A percentile compares a stretch with the other conserved stretches of the same genome.
phyloP scores from a whole-genome alignment of 2,888 invertebrate species.

The Tuta absoluta region DNA sequence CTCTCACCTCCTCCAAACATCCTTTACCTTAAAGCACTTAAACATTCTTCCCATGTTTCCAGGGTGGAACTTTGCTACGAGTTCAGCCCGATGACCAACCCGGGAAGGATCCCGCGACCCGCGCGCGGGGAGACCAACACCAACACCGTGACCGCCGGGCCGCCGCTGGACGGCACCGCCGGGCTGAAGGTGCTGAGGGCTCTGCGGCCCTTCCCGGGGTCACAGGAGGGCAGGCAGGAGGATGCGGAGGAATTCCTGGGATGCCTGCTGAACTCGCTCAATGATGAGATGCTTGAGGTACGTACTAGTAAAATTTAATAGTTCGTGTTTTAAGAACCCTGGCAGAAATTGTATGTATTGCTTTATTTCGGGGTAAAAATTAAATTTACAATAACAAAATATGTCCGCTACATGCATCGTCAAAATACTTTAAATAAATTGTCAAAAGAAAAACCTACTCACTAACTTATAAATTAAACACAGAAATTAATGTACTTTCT shows the following conservation, averaged over 20 bases:
- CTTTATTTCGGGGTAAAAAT: too few relatives aligned
- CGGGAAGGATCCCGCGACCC: conserved; percentile 62
- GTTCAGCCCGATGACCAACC: conserved; percentile 84
- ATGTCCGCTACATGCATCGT: too few relatives aligned
- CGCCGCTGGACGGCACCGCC: conserved; percentile 94
- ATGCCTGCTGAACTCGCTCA: conserved; percentile 94
- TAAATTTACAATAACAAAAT: too few relatives aligned
- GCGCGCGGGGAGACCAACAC: conserved; percentile 61
- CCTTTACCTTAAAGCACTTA: neutral
- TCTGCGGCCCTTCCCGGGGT: conserved; percentile 82
- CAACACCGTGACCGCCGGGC: conserved; percentile 82
- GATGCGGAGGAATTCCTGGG: conserved; percentile 99
- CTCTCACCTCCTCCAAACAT: neutral
- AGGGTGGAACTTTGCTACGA: conserved; percentile 90
- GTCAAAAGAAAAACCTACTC: too few relatives aligned
- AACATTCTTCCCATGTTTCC: conserved; percentile 33
- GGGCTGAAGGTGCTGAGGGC: conserved; percentile 92
- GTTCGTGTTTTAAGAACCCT: neutral
- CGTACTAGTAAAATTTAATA: neutral
- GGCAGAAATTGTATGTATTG: neutral
- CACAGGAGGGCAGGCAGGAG: conserved; percentile 94
- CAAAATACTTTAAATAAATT: too few relatives aligned
- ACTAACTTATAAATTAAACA: too few relatives aligned
- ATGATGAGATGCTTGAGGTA: conserved; percentile 98
- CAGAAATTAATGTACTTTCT: too few relatives aligned